Evolutionary conservation across 2,113 vertebrate species (phyloP), one percentile per base, ranked within the genome.

Genomic region (Nothocercus nigrocapillus): DNA sequence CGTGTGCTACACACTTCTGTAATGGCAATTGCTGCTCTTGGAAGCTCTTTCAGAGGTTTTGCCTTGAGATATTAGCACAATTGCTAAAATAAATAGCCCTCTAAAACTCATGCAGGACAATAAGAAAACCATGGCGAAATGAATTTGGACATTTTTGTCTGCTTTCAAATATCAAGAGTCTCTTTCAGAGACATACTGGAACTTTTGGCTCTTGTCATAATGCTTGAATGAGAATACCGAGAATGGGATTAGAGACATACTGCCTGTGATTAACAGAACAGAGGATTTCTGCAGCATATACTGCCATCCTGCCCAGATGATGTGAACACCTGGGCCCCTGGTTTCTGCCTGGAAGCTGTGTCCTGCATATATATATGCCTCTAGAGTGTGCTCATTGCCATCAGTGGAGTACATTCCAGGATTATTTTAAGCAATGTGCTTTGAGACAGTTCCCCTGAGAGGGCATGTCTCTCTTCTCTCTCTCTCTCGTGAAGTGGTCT

Each of bases 21-120:
- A 72, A 85, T 40, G 68, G 34, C 49, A 94, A 7, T 59, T 51
- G 58, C 66, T 92, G 69, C 73, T 96, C 86, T 74, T 82, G 78
- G 78, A 72, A 92, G 36, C 38, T 68, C 66, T 78, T 87, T 94
- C 84, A 84, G 84, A 76, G 88, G 40, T 45, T 75, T 7, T 44
- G 64, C 30, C 4, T 2, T 49, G 68, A 36, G 80, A 40, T 58
- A 88, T 30, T 61, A 94, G 53, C 76, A 88, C 21, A 90, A 19
- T 1, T 72, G 64, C 86, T 86, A n/a, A 86, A 89, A 84, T 47
- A 74, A 74, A 84, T 6, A 70, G 5, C 64, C 53, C 38, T 79
- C 21, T 64, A 80, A 73, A 32, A 77, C 24, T 84, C 76, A 38
- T 42, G 73, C 47, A 92, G 64, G 61, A 38, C 78, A 87, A 36